Conservation (phyloP, 2,888 invertebrate species). For the Notocelia uddmanniana region DNA sequence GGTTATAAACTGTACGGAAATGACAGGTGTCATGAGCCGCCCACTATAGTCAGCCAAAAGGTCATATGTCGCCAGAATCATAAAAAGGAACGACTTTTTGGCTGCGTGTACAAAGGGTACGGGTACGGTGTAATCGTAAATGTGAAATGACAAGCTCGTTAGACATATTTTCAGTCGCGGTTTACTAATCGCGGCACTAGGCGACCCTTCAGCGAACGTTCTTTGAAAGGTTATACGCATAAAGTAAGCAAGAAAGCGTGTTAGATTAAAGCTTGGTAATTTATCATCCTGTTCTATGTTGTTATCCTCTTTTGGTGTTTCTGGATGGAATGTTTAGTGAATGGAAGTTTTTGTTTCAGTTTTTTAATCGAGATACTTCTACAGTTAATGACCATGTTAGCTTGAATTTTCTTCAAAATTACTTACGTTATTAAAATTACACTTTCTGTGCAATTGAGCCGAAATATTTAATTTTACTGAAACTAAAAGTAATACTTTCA, state of each 20-base stretch:
- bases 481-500: conserved; percentile 11
- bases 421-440: too few relatives aligned
- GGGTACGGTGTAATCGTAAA: not conserved
- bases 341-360: not conserved
- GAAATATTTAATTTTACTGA: too few relatives aligned
- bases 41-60: too few relatives aligned
- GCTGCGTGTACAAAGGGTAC: not conserved
- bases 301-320: not conserved
- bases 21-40: too few relatives aligned
- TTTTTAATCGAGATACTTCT: too few relatives aligned
- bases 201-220: conserved; percentile 8
- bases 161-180: not conserved
- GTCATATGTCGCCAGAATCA: not conserved
- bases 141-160: not conserved
- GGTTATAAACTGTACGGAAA: too few relatives aligned
- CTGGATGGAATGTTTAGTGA: not conserved
- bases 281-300: conserved; percentile 15
- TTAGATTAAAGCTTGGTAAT: conserved; percentile 1
- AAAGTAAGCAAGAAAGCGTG: not conserved
- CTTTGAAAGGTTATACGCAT: conserved; percentile 10
- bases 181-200: conserved; percentile 5
- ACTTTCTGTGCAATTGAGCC: not conserved
- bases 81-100: conserved; percentile 1
- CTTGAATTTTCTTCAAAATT: too few relatives aligned
- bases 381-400: too few relatives aligned